Percentiles rank a stretch among this genome's conserved stretches.
phyloP scores from a whole-genome alignment of 2,113 vertebrate species.

The Ariopsis seemanni region DNA sequence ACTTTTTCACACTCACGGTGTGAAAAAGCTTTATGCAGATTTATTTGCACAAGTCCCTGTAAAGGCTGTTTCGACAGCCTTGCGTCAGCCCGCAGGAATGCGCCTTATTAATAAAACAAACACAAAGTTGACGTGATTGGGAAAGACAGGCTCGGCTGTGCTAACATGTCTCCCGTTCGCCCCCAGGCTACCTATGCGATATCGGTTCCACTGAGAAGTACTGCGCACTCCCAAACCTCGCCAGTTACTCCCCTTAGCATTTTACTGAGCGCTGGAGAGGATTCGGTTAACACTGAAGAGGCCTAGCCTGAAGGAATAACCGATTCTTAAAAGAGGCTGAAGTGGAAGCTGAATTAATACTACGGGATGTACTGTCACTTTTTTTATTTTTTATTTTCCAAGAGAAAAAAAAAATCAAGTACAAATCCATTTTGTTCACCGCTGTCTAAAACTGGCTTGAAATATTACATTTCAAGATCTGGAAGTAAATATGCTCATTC shows the following conservation, averaged over 20 bases:
- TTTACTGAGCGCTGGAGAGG: conserved; percentile 13
- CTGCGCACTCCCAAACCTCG: conserved; percentile 17
- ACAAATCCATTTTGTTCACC: neutral
- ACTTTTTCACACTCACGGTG: conserved; percentile 76
- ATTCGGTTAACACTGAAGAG: conserved; percentile 45
- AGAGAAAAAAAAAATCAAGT: conserved; percentile 57
- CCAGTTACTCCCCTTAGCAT: conserved; percentile 60
- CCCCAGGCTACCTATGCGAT: conserved; percentile 71
- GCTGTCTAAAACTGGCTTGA: neutral
- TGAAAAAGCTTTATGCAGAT: conserved; percentile 74
- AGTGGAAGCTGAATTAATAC: neutral
- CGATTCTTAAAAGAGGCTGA: neutral
- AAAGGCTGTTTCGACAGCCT: conserved; percentile 77
- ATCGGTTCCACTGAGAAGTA: conserved; percentile 31
- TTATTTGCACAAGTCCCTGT: conserved; percentile 74
- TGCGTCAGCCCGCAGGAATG: conserved; percentile 78
- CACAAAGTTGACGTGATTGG: conserved; percentile 62
- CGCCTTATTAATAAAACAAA: conserved; percentile 76
- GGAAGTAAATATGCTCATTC: conserved; percentile 41
- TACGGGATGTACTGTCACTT: neutral
- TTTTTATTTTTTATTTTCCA: conserved; percentile 1
- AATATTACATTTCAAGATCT: neutral
- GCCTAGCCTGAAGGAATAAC: conserved; percentile 7
- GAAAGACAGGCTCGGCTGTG: conserved; percentile 50
- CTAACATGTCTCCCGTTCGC: conserved; percentile 69